A percentile compares a stretch with the other conserved stretches of the same genome.
Evolutionary conservation across 2,797 vertebrate species (phyloP).

Genomic region (Adelosebastes latens): DNA sequence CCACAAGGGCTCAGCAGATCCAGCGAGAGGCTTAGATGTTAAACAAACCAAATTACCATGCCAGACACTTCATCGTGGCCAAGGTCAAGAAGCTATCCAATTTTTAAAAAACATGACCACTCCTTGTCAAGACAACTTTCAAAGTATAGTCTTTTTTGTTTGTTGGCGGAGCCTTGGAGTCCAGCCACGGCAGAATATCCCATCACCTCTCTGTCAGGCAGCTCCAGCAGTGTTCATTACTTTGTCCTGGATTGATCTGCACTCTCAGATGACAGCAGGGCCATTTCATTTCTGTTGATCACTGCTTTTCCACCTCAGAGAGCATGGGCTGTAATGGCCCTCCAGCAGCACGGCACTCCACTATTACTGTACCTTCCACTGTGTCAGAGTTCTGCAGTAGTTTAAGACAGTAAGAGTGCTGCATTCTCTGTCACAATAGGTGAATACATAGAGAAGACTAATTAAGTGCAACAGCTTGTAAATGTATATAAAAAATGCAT

Average conservation of each 20-base stretch:
- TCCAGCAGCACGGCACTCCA: slow-evolving; percentile 27
- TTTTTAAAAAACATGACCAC: slow-evolving; percentile 37
- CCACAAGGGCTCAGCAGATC: slow-evolving; percentile 35
- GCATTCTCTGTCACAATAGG: not conserved
- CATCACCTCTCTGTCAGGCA: slow-evolving; percentile 38
- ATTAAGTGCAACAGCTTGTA: not conserved
- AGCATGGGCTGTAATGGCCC: slow-evolving; percentile 45
- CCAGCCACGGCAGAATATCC: slow-evolving; percentile 21
- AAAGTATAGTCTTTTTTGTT: slow-evolving; percentile 27
- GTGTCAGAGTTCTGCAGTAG: slow-evolving; percentile 21
- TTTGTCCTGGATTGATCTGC: slow-evolving; percentile 47
- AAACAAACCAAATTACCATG: slow-evolving; percentile 59
- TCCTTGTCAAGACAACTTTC: slow-evolving; percentile 27
- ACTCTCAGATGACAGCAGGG: slow-evolving; percentile 46
- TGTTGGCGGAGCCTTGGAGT: slow-evolving; percentile 32
- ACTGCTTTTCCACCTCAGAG: slow-evolving; percentile 61
- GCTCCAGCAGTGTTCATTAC: slow-evolving; percentile 47
- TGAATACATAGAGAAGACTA: not conserved
- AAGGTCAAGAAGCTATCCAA: slow-evolving; percentile 63
- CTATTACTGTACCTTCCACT: slow-evolving; percentile 24
- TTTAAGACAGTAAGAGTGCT: slow-evolving; percentile 8
- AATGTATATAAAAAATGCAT: not conserved
- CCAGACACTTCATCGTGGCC: slow-evolving; percentile 47
- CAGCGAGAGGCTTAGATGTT: slow-evolving; percentile 37
- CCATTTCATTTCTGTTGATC: slow-evolving; percentile 70